A percentile compares a stretch with the other conserved stretches of the same genome.
Evolutionary conservation across 2,797 vertebrate genomes (phyloP).

Genomic region (Chelonia mydas): DNA sequence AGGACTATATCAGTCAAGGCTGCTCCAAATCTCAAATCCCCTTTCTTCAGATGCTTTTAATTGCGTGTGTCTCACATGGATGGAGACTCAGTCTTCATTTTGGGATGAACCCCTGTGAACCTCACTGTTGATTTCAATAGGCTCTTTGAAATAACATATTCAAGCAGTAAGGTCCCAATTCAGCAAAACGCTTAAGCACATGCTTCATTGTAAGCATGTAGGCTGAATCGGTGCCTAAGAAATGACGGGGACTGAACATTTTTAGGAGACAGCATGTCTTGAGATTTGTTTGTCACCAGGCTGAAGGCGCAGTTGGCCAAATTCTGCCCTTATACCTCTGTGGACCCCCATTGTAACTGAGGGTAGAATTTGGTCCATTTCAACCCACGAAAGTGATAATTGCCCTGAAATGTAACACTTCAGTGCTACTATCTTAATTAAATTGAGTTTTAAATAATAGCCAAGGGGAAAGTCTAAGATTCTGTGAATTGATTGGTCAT

Average conservation of each 20-base stretch:
- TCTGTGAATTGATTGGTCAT: background rate
- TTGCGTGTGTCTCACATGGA: constrained; percentile 20
- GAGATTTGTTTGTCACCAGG: background rate
- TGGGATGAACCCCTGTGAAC: background rate
- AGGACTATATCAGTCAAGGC: background rate
- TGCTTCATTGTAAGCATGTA: background rate
- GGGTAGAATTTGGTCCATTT: background rate
- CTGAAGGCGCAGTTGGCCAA: background rate
- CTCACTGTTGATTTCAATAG: constrained; percentile 61
- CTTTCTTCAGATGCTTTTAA: constrained; percentile 37
- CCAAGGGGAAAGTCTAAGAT: background rate
- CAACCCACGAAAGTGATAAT: background rate
- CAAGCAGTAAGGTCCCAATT: background rate
- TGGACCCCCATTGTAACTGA: background rate
- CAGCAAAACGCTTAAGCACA: background rate
- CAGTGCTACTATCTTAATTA: background rate
- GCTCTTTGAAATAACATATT: constrained; percentile 3
- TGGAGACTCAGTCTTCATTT: background rate
- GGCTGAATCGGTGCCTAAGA: background rate
- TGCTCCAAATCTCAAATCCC: constrained; percentile 9
- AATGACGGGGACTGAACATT: background rate
- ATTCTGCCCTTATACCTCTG: background rate
- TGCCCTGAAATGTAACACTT: background rate
- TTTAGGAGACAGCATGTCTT: background rate
- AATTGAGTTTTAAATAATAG: background rate